These are phyloP conservation scores for Agrilus planipennis DNA, from an alignment of 1,140 invertebrate species.

Conservation along the genomic window DNA sequence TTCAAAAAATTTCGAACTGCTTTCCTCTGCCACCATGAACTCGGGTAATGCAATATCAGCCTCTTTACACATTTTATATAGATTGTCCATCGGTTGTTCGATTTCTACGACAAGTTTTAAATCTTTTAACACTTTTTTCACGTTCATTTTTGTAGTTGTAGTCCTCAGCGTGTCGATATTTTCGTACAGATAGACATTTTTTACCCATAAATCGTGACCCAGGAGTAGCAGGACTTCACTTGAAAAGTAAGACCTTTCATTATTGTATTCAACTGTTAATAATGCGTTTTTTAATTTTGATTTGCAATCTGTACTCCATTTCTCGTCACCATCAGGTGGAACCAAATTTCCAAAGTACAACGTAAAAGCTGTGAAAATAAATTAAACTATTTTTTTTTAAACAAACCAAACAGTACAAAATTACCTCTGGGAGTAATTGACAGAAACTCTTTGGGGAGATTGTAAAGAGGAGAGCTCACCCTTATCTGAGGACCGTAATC, in stretches of 20 bases:
- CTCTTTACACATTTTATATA: not conserved
- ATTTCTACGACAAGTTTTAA: no score
- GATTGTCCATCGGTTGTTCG: no score
- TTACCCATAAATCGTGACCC: not conserved
- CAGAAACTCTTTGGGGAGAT: not conserved
- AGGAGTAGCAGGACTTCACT: not conserved
- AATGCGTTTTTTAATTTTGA: not conserved
- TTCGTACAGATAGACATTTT: not conserved
- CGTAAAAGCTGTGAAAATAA: no score
- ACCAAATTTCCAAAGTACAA: not conserved
- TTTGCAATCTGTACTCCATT: not conserved
- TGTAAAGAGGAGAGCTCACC: not conserved
- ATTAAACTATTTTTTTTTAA: slow-evolving; percentile 13
- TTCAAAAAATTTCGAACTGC: no score
- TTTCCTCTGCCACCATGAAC: no score
- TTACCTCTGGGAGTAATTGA: slow-evolving; percentile 7
- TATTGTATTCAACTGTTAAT: not conserved
- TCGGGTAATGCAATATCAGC: not conserved
- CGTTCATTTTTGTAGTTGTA: no score
- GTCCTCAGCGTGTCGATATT: no score
- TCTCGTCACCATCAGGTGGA: not conserved
- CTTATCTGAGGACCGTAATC: not conserved
- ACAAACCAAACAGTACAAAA: slow-evolving; percentile 16
- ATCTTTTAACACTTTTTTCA: no score
- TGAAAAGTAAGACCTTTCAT: not conserved